Conservation (phyloP, 2,113 vertebrate species). For the Accipiter virgatus region DNA sequence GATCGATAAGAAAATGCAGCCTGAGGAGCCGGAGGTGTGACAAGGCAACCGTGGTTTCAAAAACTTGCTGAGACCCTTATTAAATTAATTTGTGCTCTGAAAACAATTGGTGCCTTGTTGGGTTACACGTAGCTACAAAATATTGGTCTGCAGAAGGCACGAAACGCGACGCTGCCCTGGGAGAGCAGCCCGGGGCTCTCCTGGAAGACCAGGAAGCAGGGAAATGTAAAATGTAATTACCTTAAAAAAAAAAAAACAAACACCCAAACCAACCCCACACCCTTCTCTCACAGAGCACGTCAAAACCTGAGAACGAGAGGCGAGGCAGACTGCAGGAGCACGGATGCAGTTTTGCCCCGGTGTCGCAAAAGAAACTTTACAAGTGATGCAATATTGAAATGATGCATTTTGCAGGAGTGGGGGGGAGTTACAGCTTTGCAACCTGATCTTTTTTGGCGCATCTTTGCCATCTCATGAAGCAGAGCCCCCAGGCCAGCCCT, state of each 20-base stretch:
- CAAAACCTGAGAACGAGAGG: accelerated
- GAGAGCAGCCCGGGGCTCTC: not conserved
- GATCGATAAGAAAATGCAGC: not conserved
- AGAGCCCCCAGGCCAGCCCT: not conserved
- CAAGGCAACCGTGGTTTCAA: not conserved
- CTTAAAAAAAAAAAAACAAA: not conserved
- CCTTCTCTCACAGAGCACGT: not conserved
- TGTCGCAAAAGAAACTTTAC: accelerated
- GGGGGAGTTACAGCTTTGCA: not conserved
- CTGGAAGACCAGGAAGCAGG: not conserved
- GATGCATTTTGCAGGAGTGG: accelerated
- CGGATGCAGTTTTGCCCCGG: not conserved
- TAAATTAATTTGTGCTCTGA: not conserved
- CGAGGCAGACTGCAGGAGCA: accelerated
- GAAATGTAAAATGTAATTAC: not conserved
- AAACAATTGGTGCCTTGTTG: not conserved
- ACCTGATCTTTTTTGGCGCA: accelerated
- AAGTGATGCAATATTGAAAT: not conserved
- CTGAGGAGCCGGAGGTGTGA: not conserved
- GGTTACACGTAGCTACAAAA: not conserved
- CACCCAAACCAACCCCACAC: accelerated
- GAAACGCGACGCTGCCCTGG: not conserved
- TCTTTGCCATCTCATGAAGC: accelerated
- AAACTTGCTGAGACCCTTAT: not conserved
- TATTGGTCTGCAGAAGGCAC: not conserved